Evolutionary conservation across 2,888 invertebrate genomes (phyloP).

Genomic region (Nephrotoma guestfalica): DNA sequence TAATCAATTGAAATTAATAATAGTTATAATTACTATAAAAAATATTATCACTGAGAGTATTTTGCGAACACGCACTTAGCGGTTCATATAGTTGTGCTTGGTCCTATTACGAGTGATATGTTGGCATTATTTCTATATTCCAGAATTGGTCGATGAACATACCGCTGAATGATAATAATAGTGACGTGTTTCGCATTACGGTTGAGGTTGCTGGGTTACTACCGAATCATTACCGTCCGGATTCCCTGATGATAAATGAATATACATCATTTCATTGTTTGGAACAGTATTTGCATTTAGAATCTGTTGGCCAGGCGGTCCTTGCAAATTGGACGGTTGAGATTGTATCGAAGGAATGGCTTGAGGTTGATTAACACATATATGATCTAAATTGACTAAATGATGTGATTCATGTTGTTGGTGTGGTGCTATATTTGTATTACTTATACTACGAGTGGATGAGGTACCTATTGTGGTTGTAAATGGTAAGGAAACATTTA

Average conservation of each 20-base stretch:
- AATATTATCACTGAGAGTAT: slow-evolving; percentile 9
- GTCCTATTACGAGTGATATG: slow-evolving; percentile 31
- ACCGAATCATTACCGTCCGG: background rate
- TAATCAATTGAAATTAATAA: background rate
- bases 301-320: background rate
- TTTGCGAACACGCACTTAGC: slow-evolving; percentile 16
- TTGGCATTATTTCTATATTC: slow-evolving; percentile 20
- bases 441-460: background rate
- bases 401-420: slow-evolving; percentile 13
- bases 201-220: slow-evolving; percentile 11
- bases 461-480: background rate
- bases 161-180: slow-evolving; percentile 14
- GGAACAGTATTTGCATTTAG: background rate
- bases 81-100: slow-evolving; percentile 27
- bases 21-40: background rate
- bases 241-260: background rate
- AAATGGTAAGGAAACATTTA: slow-evolving; percentile 16
- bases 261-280: background rate
- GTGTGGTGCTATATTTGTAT: slow-evolving; percentile 7
- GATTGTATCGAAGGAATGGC: background rate
- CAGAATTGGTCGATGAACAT: slow-evolving; percentile 13
- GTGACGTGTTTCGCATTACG: slow-evolving; percentile 8
- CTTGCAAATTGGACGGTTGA: background rate
- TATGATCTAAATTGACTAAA: slow-evolving; percentile 2
- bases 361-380: slow-evolving; percentile 10